Base-by-base conservation (phyloP, 2,888 invertebrate genomes). In the Minunthozetes semirufus region DNA sequence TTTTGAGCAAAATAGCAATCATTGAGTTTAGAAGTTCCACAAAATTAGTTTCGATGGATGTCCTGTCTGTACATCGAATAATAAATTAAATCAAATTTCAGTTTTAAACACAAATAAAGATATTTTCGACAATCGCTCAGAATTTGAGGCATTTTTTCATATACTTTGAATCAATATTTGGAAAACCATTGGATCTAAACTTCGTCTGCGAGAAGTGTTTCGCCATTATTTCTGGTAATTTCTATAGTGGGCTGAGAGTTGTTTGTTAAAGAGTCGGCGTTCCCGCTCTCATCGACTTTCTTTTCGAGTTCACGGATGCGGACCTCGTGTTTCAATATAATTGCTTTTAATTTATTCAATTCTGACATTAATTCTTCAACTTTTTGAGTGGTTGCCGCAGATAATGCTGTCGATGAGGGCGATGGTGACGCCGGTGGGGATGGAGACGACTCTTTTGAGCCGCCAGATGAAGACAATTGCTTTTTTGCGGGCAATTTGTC, bases 271-370 rank as follows among this genome's bases (percentile, higher is more conserved):
- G 70, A 70, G 48, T 70, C 70, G 17, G 15, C 4, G 15, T 13
- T 48, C 27, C 15, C 22, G 25, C 46, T 9, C 27, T 27, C 53
- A 48, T 76, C 77, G 5, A 79, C 66, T 74, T 76, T 79, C 38
- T 89, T 89, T 82, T 92, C 92, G 13, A 92, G 84, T 4, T 90
- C 89, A 50, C 90, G 86, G 82, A 92, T 91, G 73, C 92, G 86
- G 80, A 92, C 93, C 85, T 94, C 94, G 82, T 94, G 94, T 81
- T 94, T 94, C 33, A 94, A 91, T 79, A 94, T 92, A 83, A 94
- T 92, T n/a, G 93, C 91, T 82, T 94, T 94, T 79, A 94, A 84
- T 83, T 93, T 93, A 76, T 93, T 88, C 80, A 94, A 93, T 84
- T 94, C 94, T 59, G 76, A 76, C 81, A 94, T 93, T 56, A 89